phyloP scores from a whole-genome alignment of 2,888 invertebrate species.

The Drosophila testacea region DNA sequence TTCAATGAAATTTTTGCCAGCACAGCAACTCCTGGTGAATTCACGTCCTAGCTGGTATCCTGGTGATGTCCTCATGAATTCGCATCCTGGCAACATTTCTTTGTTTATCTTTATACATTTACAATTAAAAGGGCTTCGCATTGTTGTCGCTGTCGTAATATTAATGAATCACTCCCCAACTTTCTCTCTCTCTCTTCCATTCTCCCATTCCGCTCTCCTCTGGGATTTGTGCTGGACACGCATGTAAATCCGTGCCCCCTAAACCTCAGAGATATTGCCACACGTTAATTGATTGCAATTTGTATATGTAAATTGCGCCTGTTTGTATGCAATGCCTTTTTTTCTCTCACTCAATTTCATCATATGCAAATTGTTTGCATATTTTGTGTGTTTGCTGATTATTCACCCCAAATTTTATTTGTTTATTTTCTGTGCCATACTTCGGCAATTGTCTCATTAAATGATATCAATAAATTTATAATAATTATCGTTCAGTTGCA shows the following conservation, averaged over 20 bases:
- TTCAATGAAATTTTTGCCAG: conserved; percentile 74
- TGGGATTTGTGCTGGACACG: conserved; percentile 19
- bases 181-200: background rate
- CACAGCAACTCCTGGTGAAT: conserved; percentile 39
- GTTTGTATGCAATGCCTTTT: conserved; percentile 30
- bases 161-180: conserved; percentile 68
- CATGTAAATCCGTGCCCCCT: conserved; percentile 10
- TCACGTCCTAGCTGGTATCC: background rate
- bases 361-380: conserved; percentile 52
- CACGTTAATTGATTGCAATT: conserved; percentile 85
- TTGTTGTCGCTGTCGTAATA: conserved; percentile 73
- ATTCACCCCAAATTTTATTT: conserved; percentile 18
- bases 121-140: conserved; percentile 77
- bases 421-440: conserved; percentile 26
- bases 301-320: conserved; percentile 79
- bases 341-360: conserved; percentile 1
- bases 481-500: conserved; percentile 64
- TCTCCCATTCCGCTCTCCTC: background rate
- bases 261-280: conserved; percentile 36
- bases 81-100: conserved; percentile 65
- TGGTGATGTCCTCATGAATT: conserved; percentile 1
- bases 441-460: conserved; percentile 66
- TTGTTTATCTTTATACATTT: conserved; percentile 77
- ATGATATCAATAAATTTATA: conserved; percentile 68
- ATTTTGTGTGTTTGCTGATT: conserved; percentile 59